Evolutionary conservation across 2,113 vertebrate genomes (phyloP), one percentile per base, ranked within the genome.

Genomic region (Colius striatus): DNA sequence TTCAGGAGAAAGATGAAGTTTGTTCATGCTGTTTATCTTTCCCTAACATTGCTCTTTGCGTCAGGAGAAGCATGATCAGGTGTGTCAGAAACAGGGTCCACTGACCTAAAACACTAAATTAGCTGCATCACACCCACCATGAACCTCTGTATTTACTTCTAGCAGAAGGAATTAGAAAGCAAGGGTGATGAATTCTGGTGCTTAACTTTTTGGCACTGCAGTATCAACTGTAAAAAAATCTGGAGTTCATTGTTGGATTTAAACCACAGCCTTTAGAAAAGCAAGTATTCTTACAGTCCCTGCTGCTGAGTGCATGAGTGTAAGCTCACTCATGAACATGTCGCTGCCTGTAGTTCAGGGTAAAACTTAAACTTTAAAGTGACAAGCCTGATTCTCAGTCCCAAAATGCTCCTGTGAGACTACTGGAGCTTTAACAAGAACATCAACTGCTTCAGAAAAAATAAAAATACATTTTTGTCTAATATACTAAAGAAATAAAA

Each of bases 221-320:
- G n/a, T 38, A 95, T 53, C 71, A 88, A 85, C n/a, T 92, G 75
- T 70, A 76, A 88, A 67, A 77, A 86, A 88, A 90, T 90, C 58
- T 83, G 75, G 88, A 92, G 95, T 80, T 76, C 75, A 66, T 65
- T 57, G 36, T 12, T 73, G 78, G 36, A 73, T 93, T 92, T 88
- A 66, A 68, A 85, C 47, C 25, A 47, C 73, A 75, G 79, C 76
- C 82, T 96, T 96, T 88, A 92, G 67, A 88, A 94, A 83, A 86
- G 60, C 93, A 88, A 83, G 32, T 67, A 11, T 91, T 95, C 76
- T 86, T 90, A 70, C 22, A 88, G 48, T 38, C 10, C 13, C n/a
- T 83, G 55, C 47, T 90, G 25, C 47, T 86, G 60, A 87, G 30
- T 79, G 41, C 38, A 45, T 32, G 68, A 80, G 11, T 55, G 22